These are phyloP conservation scores for Heliconius hortense DNA, from an alignment of 2,888 invertebrate species.

Conservation along the genomic window DNA sequence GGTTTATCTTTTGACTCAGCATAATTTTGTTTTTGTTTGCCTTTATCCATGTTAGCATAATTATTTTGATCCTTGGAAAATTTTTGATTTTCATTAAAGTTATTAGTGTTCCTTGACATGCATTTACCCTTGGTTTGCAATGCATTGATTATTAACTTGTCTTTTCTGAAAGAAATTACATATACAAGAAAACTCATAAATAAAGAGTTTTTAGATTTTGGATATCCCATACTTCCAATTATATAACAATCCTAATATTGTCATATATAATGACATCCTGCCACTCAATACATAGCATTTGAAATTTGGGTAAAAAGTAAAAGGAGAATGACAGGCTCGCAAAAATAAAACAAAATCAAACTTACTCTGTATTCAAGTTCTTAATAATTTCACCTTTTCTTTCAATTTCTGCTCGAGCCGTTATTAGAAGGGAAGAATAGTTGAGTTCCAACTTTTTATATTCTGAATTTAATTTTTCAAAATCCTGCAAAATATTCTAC, in stretches of 20 bases:
- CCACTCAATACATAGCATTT: too few species aligned
- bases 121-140: conserved; percentile 52
- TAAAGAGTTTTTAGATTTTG: neutral
- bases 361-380: conserved; percentile 69
- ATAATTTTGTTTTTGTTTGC: neutral
- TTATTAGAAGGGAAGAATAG: conserved; percentile 70
- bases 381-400: conserved; percentile 68
- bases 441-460: conserved; percentile 64
- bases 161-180: conserved; percentile 60
- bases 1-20: conserved; percentile 4
- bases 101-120: conserved; percentile 25
- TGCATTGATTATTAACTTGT: conserved; percentile 58
- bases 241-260: neutral
- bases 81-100: conserved; percentile 16
- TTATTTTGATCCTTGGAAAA: conserved; percentile 1
- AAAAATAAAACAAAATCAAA: conserved; percentile 38
- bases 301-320: too few species aligned
- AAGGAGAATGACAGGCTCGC: too few species aligned
- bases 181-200: neutral
- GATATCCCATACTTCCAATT: neutral
- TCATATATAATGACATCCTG: too few species aligned
- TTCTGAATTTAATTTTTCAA: conserved; percentile 62
- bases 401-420: conserved; percentile 69
- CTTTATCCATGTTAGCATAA: conserved; percentile 18
- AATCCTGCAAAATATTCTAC: conserved; percentile 77